Conservation (phyloP, 1,140 invertebrate species). For the Anoplolepis gracilipes region DNA sequence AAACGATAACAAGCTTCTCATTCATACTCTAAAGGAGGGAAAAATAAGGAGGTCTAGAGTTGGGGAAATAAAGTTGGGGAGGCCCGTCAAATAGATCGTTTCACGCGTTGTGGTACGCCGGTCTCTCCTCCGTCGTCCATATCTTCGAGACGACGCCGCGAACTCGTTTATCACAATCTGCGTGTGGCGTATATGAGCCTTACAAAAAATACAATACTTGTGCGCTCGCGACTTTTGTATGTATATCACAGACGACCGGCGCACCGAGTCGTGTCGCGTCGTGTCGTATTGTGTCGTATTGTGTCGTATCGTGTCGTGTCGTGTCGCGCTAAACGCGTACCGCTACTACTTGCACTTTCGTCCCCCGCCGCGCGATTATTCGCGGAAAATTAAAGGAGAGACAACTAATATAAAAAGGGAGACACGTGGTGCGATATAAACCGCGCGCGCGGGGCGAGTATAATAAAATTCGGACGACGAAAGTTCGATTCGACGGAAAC, state of each 20-base stretch:
- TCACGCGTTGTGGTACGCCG: conserved; percentile 56
- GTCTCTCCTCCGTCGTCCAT: conserved; percentile 67
- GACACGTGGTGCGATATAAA: not conserved
- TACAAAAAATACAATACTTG: conserved; percentile 85
- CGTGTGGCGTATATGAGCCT: conserved; percentile 80
- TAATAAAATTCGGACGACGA: conserved; percentile 44
- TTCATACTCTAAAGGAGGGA: not conserved
- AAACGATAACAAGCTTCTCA: conserved; percentile 15
- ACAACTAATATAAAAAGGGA: not conserved
- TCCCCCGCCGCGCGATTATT: conserved; percentile 22
- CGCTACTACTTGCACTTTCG: conserved; percentile 38
- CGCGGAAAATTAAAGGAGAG: not conserved
- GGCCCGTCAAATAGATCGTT: conserved; percentile 16
- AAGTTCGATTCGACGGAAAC: conserved; percentile 52
- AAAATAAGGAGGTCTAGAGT: not conserved
- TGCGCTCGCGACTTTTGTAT: conserved; percentile 78
- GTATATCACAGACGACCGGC: conserved; percentile 72
- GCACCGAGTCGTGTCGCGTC: conserved; percentile 55
- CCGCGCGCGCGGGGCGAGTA: not conserved
- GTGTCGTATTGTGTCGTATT: too few species aligned
- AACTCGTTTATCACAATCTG: conserved; percentile 85
- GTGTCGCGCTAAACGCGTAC: conserved; percentile 60
- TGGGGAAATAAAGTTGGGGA: not conserved
- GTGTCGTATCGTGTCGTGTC: too few species aligned
- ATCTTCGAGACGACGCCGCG: conserved; percentile 79